Evolutionary conservation across 1,140 invertebrate species (phyloP).

Genomic region (Listronotus bonariensis): DNA sequence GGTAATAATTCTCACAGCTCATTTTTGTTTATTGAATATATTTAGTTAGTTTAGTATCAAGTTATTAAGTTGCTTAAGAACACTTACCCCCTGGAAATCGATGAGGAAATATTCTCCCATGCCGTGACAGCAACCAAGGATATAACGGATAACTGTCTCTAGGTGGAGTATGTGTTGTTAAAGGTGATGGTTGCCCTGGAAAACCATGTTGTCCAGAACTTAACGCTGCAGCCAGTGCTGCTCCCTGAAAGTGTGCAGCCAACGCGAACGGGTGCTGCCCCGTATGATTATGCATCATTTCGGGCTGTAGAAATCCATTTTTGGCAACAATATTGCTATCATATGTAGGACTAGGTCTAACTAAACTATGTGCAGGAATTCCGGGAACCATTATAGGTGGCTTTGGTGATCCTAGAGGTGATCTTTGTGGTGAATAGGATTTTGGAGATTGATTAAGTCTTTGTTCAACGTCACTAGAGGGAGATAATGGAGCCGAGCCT

Average conservation of each 20-base stretch:
- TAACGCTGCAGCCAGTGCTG: constrained; percentile 68
- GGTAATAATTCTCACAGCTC: too few species aligned
- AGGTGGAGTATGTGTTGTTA: constrained; percentile 65
- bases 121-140: constrained; percentile 87
- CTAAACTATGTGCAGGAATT: constrained; percentile 57
- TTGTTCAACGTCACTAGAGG: constrained; percentile 50
- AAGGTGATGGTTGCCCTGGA: constrained; percentile 59
- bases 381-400: constrained; percentile 60
- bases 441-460: constrained; percentile 57
- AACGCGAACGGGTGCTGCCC: constrained; percentile 71
- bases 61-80: not conserved
- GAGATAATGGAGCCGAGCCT: constrained; percentile 52
- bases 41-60: too few species aligned
- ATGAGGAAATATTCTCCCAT: constrained; percentile 87
- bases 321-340: constrained; percentile 61
- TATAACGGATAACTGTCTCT: constrained; percentile 86
- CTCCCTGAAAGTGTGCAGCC: constrained; percentile 71
- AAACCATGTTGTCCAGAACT: constrained; percentile 64
- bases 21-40: too few species aligned
- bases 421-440: constrained; percentile 43
- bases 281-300: constrained; percentile 64
- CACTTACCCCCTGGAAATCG: constrained; percentile 82
- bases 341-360: constrained; percentile 56
- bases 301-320: constrained; percentile 66
- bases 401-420: constrained; percentile 50